A percentile compares a stretch with the other conserved stretches of the same genome.
These are phyloP conservation scores for Mesorhabditis belari DNA, from an alignment of 2,888 invertebrate genomes.

Conservation along the genomic window DNA sequence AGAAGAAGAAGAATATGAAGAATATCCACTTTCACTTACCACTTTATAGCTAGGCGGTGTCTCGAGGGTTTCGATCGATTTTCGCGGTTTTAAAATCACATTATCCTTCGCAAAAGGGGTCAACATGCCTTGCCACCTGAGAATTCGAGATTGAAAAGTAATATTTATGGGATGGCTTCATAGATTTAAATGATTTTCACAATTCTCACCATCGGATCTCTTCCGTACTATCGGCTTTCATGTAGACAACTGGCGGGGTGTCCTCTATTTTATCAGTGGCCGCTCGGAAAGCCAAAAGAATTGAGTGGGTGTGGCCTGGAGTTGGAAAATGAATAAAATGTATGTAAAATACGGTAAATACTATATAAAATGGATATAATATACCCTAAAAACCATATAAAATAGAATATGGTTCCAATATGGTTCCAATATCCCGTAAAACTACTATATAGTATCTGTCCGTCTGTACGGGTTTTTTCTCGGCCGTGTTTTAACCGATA, in stretches of 20 bases:
- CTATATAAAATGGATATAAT: too few relatives aligned
- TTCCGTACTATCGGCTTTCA: constrained; percentile 50
- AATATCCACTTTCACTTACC: too few relatives aligned
- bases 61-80: constrained; percentile 9
- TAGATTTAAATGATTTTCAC: not conserved
- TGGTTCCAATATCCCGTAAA: too few relatives aligned
- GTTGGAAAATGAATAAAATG: not conserved
- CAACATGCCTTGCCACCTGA: constrained; percentile 45
- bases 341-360: too few relatives aligned
- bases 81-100: constrained; percentile 31
- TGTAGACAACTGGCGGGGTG: constrained; percentile 43
- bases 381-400: too few relatives aligned
- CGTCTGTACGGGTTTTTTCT: too few relatives aligned
- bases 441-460: too few relatives aligned
- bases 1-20: too few relatives aligned
- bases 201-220: constrained; percentile 47
- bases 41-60: not conserved
- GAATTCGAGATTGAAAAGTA: constrained; percentile 1
- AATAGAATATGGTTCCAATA: too few relatives aligned
- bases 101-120: constrained; percentile 41
- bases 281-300: constrained; percentile 29
- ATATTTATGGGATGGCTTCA: not conserved
- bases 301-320: constrained; percentile 26
- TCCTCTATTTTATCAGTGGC: constrained; percentile 6
- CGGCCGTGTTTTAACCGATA: too few relatives aligned